Evolutionary conservation across 2,797 vertebrate species (phyloP).

Genomic region (Poecilia velifera): DNA sequence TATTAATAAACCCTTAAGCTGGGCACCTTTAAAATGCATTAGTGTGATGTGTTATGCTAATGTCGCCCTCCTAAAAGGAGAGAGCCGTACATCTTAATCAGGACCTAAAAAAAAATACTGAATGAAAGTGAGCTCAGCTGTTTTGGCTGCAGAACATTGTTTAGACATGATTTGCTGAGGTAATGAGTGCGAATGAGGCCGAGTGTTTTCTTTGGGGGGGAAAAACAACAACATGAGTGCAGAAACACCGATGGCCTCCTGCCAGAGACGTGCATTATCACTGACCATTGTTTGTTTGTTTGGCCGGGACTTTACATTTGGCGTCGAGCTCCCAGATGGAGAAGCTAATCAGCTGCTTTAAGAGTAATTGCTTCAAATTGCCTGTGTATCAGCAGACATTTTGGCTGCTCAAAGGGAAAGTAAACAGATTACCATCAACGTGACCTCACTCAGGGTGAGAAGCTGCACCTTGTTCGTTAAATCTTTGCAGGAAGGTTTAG

Average conservation of each 20-base stretch:
- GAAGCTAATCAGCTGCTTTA: conserved; percentile 60
- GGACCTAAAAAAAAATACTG: conserved; percentile 24
- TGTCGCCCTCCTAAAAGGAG: conserved; percentile 60
- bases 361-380: conserved; percentile 60
- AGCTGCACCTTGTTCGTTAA: background rate
- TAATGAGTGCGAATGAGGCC: conserved; percentile 52
- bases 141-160: conserved; percentile 63
- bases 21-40: conserved; percentile 73
- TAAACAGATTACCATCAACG: conserved; percentile 35
- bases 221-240: conserved; percentile 33
- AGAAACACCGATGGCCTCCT: conserved; percentile 50
- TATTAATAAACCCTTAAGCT: conserved; percentile 68
- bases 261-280: conserved; percentile 66
- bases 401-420: conserved; percentile 37
- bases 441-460: conserved; percentile 16
- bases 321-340: conserved; percentile 65
- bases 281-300: conserved; percentile 68
- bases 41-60: conserved; percentile 64
- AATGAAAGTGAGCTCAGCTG: conserved; percentile 63
- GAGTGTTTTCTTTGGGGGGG: conserved; percentile 8
- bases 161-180: conserved; percentile 61
- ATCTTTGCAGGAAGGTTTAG: background rate
- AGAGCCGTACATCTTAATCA: conserved; percentile 60
- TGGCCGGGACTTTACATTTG: conserved; percentile 70
- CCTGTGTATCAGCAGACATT: conserved; percentile 48